Conservation (phyloP, 2,888 invertebrate genomes). For the Melieria picta region DNA sequence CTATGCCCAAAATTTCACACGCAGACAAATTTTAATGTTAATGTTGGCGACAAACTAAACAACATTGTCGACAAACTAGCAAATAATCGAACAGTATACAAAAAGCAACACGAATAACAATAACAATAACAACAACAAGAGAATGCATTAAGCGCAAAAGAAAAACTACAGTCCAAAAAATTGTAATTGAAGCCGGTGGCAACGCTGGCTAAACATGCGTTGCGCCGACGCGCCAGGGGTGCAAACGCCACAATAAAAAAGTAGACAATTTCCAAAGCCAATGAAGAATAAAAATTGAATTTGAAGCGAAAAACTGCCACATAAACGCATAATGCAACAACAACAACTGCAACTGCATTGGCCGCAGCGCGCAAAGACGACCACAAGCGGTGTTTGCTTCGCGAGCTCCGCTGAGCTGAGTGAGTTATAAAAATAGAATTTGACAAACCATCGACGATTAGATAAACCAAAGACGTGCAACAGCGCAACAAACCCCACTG, state of each 20-base stretch:
- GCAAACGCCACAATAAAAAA: constrained; percentile 12
- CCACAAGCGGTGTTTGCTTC: neutral
- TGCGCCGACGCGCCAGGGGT: constrained; percentile 16
- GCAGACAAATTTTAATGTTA: neutral
- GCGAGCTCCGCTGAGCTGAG: constrained; percentile 21
- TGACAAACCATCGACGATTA: constrained; percentile 44
- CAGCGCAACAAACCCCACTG: neutral
- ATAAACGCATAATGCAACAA: neutral
- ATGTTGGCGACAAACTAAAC: neutral
- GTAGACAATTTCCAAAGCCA: constrained; percentile 8
- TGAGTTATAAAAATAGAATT: constrained; percentile 46
- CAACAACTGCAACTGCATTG: neutral
- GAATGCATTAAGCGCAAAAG: no score
- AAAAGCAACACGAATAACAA: neutral
- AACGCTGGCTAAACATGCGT: constrained; percentile 40
- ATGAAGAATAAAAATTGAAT: constrained; percentile 41
- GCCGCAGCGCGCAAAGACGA: constrained; percentile 9
- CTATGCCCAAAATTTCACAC: neutral
- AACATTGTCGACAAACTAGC: constrained; percentile 9
- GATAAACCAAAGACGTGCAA: constrained; percentile 26
- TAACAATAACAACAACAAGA: no score
- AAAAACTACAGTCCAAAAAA: no score
- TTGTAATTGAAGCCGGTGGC: neutral
- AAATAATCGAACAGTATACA: constrained; percentile 17
- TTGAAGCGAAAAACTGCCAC: constrained; percentile 18